Conservation (phyloP, 2,888 invertebrate species). For the Sclerodermus sp. region DNA sequence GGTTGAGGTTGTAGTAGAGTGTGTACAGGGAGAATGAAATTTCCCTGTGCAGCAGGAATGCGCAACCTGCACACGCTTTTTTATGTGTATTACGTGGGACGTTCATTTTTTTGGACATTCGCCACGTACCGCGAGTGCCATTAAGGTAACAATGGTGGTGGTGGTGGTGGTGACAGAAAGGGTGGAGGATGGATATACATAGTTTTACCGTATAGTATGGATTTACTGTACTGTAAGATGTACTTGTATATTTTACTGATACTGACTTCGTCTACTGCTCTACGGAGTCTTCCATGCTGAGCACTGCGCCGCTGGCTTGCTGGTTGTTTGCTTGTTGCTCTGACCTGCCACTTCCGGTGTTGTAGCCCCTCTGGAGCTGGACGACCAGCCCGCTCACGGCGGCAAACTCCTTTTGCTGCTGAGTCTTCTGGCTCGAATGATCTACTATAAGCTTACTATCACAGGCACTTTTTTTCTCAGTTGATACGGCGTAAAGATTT, state of each 20-base stretch:
- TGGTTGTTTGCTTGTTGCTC: constrained; percentile 28
- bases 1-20: too few relatives aligned
- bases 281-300: constrained; percentile 54
- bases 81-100: too few relatives aligned
- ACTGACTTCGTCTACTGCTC: constrained; percentile 52
- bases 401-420: constrained; percentile 41
- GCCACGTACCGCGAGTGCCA: too few relatives aligned
- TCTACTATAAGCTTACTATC: constrained; percentile 60
- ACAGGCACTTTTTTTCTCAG: constrained; percentile 61
- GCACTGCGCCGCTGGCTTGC: constrained; percentile 40
- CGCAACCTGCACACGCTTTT: too few relatives aligned
- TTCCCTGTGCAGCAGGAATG: too few relatives aligned
- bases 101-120: too few relatives aligned
- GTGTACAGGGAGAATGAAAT: too few relatives aligned
- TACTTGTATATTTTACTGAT: constrained; percentile 22
- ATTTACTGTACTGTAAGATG: too few relatives aligned
- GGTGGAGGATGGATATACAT: too few relatives aligned
- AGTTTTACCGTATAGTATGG: neutral
- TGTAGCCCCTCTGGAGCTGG: constrained; percentile 52
- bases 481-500: constrained; percentile 55
- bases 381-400: constrained; percentile 50
- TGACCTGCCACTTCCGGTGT: constrained; percentile 28
- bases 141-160: too few relatives aligned
- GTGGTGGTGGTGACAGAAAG: too few relatives aligned
- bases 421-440: constrained; percentile 57